These are phyloP conservation scores for Oxyscelio sp. DNA, from an alignment of 2,888 invertebrate species.

Conservation along the genomic window DNA sequence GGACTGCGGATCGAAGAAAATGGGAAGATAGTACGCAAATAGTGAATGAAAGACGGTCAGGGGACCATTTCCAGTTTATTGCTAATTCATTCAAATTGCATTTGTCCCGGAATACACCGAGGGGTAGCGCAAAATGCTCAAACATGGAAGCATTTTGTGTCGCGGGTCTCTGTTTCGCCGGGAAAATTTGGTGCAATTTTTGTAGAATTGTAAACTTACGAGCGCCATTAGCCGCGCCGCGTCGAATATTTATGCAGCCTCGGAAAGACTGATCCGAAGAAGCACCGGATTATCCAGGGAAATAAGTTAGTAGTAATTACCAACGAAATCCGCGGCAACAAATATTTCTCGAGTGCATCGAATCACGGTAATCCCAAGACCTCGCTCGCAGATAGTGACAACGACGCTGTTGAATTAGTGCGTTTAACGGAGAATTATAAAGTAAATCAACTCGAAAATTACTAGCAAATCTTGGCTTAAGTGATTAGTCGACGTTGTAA, in stretches of 20 bases:
- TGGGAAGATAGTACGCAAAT: conserved; percentile 22
- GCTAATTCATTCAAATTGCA: conserved; percentile 88
- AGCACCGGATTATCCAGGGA: conserved; percentile 1
- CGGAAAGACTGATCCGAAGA: conserved; percentile 7
- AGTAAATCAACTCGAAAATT: conserved; percentile 69
- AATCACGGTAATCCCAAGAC: conserved; percentile 32
- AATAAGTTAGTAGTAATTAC: conserved; percentile 42
- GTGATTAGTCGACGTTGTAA: conserved; percentile 59
- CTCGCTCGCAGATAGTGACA: too few relatives aligned
- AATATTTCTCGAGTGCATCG: conserved; percentile 25
- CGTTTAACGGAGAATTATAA: conserved; percentile 49
- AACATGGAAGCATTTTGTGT: conserved; percentile 17
- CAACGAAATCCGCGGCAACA: background rate
- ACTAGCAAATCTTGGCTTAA: conserved; percentile 66
- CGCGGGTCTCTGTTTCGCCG: conserved; percentile 9
- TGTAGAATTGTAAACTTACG: conserved; percentile 79
- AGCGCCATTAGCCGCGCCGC: conserved; percentile 76
- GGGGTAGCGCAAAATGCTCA: conserved; percentile 20
- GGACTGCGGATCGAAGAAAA: conserved; percentile 14
- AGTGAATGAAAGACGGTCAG: conserved; percentile 31
- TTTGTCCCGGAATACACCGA: conserved; percentile 85
- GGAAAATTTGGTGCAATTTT: conserved; percentile 56
- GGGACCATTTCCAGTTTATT: conserved; percentile 83
- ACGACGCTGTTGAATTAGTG: too few relatives aligned
- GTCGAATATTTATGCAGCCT: conserved; percentile 74